A percentile compares a stretch with the other conserved stretches of the same genome.
These are phyloP conservation scores for Chlorops oryzae DNA, from an alignment of 1,140 invertebrate species.

Conservation along the genomic window DNA sequence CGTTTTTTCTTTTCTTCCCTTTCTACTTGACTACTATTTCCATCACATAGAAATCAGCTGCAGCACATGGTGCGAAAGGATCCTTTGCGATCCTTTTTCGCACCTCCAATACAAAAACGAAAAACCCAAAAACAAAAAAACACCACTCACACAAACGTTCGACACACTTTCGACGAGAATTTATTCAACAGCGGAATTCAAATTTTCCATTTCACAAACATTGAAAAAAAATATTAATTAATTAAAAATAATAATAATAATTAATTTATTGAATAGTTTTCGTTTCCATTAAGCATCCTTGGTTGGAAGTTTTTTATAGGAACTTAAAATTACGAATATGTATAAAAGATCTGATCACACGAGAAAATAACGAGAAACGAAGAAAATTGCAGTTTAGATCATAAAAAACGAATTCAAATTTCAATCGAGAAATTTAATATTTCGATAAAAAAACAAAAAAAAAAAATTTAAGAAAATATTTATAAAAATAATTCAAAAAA, in stretches of 20 bases:
- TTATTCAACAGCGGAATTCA: not conserved
- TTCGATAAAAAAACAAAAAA: slow-evolving; percentile 18
- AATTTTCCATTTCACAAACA: slow-evolving; percentile 15
- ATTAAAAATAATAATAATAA: slow-evolving; percentile 6
- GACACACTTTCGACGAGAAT: not conserved
- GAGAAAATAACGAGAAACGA: not conserved
- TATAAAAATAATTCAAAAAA: not conserved
- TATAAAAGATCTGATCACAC: too few relatives aligned
- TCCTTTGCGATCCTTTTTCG: too few relatives aligned
- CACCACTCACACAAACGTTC: not conserved
- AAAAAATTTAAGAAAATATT: slow-evolving; percentile 16
- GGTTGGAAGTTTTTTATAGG: too few relatives aligned
- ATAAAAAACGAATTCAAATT: slow-evolving; percentile 9
- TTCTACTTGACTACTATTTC: too few relatives aligned
- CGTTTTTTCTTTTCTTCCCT: too few relatives aligned
- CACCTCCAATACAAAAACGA: slow-evolving; percentile 18
- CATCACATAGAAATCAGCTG: too few relatives aligned
- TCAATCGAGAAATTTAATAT: slow-evolving; percentile 31
- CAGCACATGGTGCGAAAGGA: too few relatives aligned
- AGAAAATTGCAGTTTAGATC: not conserved
- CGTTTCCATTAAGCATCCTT: slow-evolving; percentile 43
- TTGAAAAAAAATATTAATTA: slow-evolving; percentile 4
- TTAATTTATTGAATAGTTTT: slow-evolving; percentile 14
- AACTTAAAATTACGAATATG: too few relatives aligned
- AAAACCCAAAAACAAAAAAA: slow-evolving; percentile 13